These are phyloP conservation scores for Neoascia interrupta DNA, from an alignment of 2,888 invertebrate genomes.

Conservation along the genomic window DNA sequence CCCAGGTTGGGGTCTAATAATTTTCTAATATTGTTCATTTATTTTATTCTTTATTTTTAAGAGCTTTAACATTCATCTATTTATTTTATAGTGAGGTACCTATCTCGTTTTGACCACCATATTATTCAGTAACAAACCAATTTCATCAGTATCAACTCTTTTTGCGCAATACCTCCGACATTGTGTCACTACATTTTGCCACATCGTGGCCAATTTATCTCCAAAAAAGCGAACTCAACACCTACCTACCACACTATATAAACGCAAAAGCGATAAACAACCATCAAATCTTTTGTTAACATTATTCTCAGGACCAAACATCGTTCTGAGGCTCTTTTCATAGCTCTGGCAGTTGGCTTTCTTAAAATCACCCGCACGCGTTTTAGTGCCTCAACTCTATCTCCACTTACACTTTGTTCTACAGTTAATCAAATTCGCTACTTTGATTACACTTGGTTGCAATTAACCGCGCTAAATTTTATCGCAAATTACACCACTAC, in stretches of 20 bases:
- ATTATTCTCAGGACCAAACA: not conserved
- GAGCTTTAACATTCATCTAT: no score
- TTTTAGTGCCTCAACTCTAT: not conserved
- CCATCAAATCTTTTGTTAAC: not conserved
- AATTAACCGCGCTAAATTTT: conserved; percentile 61
- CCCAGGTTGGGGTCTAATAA: no score
- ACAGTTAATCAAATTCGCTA: conserved; percentile 56
- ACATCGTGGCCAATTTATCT: not conserved
- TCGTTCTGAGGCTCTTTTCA: conserved; percentile 13
- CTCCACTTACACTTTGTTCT: conserved; percentile 31
- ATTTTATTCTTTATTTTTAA: no score
- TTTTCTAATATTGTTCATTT: no score
- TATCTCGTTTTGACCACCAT: no score
- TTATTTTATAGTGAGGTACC: no score
- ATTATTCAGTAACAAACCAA: no score
- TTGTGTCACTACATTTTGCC: no score
- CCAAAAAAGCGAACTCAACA: not conserved
- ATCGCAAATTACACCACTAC: conserved; percentile 42
- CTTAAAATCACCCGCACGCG: not conserved
- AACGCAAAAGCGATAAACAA: not conserved
- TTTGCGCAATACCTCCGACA: no score
- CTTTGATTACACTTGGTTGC: conserved; percentile 59
- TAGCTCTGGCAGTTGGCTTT: conserved; percentile 3
- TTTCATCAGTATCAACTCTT: no score
- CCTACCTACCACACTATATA: not conserved